Base-by-base conservation (phyloP, 2,113 vertebrate species). In the Callipepla squamata region DNA sequence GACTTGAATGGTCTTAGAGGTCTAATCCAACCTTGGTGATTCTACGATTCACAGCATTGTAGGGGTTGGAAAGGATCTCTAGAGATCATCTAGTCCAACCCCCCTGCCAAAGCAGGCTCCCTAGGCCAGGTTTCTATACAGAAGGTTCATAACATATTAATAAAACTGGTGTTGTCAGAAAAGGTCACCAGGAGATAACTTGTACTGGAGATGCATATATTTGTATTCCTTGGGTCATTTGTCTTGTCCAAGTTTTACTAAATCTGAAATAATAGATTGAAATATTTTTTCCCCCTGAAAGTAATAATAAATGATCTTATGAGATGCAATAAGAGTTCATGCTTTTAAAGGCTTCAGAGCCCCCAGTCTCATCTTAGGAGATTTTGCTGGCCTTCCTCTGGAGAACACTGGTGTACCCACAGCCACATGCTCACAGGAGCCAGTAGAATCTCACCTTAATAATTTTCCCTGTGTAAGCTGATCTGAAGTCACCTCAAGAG, bases 261-360 rank as follows among this genome's bases (percentile, higher is more conserved):
- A 84, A 72, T 53, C 51, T 50, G 34, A 84, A 83, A 65, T 21
- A 70, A 58, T 58, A 45, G 61, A 5, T 14, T 16, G 30, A 69
- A 76, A 21, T 34, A 1, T 11, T 53, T 58, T 14, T 23, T 1
- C 1, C 34, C 1, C 7, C 7, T 69, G 8, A 23, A 48, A 66
- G 11, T 51, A 36, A 4, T 59, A 80, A 38, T 6, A 90, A 36
- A 13, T 32, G 61, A 78, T 7, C 7, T 38, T 42, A 4, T 45
- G 15, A 86, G 61, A 22, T 0, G 1, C 10, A 59, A 25, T 13
- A 38, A 16, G 34, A 45, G 2, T 42, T 63, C 50, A 19, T 75
- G 38, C 32, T 91, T 78, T 68, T 87, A 72, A 45, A 28, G 66
- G n/a, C 9, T 72, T 92, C 28, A 65, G 78, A 75, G n/a, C 9